phyloP scores from a whole-genome alignment of 2,797 vertebrate species.

The Megalops cyprinoides region DNA sequence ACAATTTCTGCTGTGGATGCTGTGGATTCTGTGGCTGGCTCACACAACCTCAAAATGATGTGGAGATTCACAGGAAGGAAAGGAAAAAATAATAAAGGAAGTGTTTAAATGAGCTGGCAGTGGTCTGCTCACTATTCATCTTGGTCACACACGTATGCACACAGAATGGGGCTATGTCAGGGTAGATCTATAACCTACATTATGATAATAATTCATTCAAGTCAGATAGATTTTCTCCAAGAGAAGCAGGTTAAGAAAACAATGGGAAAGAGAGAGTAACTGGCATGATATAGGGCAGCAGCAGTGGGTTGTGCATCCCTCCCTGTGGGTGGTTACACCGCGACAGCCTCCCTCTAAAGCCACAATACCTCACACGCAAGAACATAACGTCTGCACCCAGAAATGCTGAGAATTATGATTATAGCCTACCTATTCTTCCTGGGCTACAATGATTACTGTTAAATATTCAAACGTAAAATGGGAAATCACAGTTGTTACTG shows the following conservation, averaged over 20 bases:
- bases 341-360: too few species aligned
- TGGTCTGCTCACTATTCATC: background rate
- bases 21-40: background rate
- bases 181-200: slow-evolving; percentile 10
- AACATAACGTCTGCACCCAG: background rate
- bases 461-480: too few species aligned
- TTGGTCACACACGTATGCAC: background rate
- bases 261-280: background rate
- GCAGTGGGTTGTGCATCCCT: too few species aligned
- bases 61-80: background rate
- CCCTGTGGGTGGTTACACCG: too few species aligned
- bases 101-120: background rate
- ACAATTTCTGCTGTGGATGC: too few species aligned
- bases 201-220: slow-evolving; percentile 3
- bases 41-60: background rate
- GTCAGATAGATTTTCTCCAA: background rate
- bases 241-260: slow-evolving; percentile 5
- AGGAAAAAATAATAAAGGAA: background rate
- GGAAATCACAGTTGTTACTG: too few species aligned
- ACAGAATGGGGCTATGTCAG: background rate
- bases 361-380: too few species aligned
- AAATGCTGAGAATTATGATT: background rate
- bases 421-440: background rate
- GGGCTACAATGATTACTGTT: too few species aligned
- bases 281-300: background rate